Evolutionary conservation across 1,140 invertebrate species (phyloP), one percentile per base, ranked within the genome.

Genomic region (Zophobas morio): DNA sequence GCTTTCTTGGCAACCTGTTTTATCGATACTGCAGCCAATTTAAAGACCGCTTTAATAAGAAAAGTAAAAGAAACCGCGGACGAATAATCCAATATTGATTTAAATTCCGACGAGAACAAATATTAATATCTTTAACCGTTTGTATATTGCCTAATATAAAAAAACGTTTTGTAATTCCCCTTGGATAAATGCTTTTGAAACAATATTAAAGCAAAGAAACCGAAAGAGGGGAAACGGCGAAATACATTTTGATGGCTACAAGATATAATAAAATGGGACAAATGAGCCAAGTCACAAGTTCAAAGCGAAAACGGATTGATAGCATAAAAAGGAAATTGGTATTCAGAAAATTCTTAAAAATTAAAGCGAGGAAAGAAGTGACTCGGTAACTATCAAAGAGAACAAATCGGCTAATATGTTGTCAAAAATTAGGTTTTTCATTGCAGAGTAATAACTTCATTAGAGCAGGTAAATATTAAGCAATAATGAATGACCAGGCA

Each of bases 301-400:
- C 60, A 66, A 66, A 66, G 60, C 60, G n/a, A 66, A 66, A 66
- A 66, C 60, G 60, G 60, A 66, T 66, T 66, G 60, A 66, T 66
- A 39, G 60, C 39, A 40, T 66, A 39, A 66, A 66, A 66, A 66
- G 60, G 60, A 66, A 66, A 66, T 66, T 66, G 60, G 60, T 66
- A 66, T 66, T 37, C 60, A 66, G 39, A 40, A 20, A 39, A 63
- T 37, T 63, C 8, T 37, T 8, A 20, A 57, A 32, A 66, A 66
- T 66, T 37, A 66, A 66, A 66, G 60, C 40, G 42, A 66, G 8
- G 60, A 66, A 66, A 39, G 60, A 66, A 66, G 42, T 66, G 60
- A 66, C 60, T 66, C 60, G 42, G 42, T 66, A 33, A 6, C 56
- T 39, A 66, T 66, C 42, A 66, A 66, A 42, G 60, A 37, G 37